Evolutionary conservation across 2,797 vertebrate genomes (phyloP).

Genomic region (Dryobates pubescens): DNA sequence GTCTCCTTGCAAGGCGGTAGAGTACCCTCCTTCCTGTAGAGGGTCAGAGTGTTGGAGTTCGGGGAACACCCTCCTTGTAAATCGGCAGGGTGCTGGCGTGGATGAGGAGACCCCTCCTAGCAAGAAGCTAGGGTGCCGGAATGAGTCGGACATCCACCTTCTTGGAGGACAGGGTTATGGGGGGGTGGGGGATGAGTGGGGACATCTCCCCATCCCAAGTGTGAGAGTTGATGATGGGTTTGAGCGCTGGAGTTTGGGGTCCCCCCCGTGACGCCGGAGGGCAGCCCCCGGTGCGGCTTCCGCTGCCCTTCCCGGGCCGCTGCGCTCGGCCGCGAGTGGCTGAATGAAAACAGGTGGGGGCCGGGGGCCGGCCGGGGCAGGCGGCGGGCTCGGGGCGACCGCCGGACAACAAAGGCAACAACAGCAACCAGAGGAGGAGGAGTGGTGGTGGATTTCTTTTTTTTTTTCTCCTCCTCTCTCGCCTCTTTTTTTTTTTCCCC

Average conservation of each 20-base stretch:
- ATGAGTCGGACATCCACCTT: background rate
- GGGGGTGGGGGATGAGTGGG: background rate
- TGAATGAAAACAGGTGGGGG: constrained; percentile 73
- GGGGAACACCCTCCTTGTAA: no score
- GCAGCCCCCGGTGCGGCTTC: background rate
- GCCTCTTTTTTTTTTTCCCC: background rate
- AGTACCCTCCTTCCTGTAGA: background rate
- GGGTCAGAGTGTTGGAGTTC: background rate
- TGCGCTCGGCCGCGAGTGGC: background rate
- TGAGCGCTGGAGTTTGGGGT: background rate
- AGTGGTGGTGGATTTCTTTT: rapidly evolving
- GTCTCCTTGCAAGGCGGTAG: background rate
- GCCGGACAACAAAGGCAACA: constrained; percentile 60
- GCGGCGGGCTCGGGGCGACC: background rate
- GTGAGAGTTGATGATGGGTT: background rate
- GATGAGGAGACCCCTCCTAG: background rate
- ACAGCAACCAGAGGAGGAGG: background rate
- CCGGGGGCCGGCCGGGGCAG: background rate
- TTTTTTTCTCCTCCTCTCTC: background rate
- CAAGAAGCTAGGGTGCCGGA: background rate
- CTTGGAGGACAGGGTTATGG: background rate
- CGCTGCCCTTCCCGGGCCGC: background rate
- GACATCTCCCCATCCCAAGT: background rate
- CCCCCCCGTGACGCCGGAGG: rapidly evolving
- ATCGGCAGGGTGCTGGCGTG: background rate